These are phyloP conservation scores for Myxocyprinus asiaticus DNA, from an alignment of 2,113 vertebrate genomes.

Conservation along the genomic window DNA sequence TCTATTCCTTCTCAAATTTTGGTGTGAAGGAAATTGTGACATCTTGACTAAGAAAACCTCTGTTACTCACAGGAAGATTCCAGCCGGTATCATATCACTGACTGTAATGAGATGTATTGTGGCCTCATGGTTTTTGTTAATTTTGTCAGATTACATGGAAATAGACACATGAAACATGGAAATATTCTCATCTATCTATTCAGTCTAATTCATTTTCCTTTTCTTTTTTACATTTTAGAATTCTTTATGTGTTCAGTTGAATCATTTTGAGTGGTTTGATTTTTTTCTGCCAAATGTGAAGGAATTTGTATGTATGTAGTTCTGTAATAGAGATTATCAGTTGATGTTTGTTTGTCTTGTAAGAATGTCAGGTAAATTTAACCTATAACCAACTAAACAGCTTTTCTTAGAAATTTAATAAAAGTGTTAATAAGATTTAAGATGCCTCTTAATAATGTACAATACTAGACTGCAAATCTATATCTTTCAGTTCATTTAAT, in stretches of 20 bases:
- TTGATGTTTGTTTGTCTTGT: neutral
- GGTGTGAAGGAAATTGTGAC: slow-evolving; percentile 64
- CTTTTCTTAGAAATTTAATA: neutral
- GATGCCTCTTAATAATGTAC: neutral
- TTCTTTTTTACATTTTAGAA: neutral
- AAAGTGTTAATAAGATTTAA: slow-evolving; percentile 9
- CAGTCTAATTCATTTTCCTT: neutral
- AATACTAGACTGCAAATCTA: neutral
- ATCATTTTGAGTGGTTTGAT: neutral
- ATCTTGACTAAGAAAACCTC: slow-evolving; percentile 53
- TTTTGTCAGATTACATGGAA: slow-evolving; percentile 27
- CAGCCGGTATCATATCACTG: slow-evolving; percentile 32
- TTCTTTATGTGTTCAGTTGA: neutral
- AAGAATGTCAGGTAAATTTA: neutral
- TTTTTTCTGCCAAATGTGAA: neutral
- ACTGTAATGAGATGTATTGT: slow-evolving; percentile 17
- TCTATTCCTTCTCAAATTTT: slow-evolving; percentile 39
- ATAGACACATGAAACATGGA: neutral
- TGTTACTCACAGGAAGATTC: slow-evolving; percentile 62
- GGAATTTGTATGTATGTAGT: neutral
- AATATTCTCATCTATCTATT: neutral
- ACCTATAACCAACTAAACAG: neutral
- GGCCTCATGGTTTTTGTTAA: slow-evolving; percentile 7
- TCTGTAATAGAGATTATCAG: neutral
- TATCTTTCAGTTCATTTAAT: neutral